Conservation (phyloP, 1,140 invertebrate species). For the Anadara kagoshimensis region DNA sequence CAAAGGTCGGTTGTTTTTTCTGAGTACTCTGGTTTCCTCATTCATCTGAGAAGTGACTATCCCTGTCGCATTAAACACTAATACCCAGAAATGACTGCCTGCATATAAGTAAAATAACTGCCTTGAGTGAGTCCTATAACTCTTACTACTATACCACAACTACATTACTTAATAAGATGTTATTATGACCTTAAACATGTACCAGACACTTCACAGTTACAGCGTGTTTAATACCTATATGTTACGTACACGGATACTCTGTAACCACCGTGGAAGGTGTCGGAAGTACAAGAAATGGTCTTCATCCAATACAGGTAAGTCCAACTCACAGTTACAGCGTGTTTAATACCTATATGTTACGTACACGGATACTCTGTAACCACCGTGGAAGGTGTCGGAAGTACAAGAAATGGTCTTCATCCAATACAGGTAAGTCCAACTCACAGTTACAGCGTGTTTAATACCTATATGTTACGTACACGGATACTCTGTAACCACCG, state of each 20-base stretch:
- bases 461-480: slow-evolving; percentile 82
- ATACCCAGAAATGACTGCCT: no score
- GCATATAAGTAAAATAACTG: no score
- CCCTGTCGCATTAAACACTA: no score
- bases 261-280: slow-evolving; percentile 88
- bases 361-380: slow-evolving; percentile 85
- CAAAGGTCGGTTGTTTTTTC: no score
- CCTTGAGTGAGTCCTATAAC: no score
- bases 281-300: slow-evolving; percentile 78
- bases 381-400: slow-evolving; percentile 87
- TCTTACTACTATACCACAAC: no score
- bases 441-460: slow-evolving; percentile 86
- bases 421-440: slow-evolving; percentile 58
- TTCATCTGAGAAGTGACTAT: no score
- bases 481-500: slow-evolving; percentile 85
- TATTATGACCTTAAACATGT: no score
- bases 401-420: slow-evolving; percentile 74
- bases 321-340: slow-evolving; percentile 84
- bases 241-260: slow-evolving; percentile 83
- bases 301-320: slow-evolving; percentile 64
- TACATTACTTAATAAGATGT: no score
- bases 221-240: slow-evolving; percentile 81
- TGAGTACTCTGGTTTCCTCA: no score
- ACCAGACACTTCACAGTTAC: slow-evolving; percentile 89
- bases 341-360: slow-evolving; percentile 81